phyloP scores from a whole-genome alignment of 2,113 vertebrate species.

The Lepus americanus region DNA sequence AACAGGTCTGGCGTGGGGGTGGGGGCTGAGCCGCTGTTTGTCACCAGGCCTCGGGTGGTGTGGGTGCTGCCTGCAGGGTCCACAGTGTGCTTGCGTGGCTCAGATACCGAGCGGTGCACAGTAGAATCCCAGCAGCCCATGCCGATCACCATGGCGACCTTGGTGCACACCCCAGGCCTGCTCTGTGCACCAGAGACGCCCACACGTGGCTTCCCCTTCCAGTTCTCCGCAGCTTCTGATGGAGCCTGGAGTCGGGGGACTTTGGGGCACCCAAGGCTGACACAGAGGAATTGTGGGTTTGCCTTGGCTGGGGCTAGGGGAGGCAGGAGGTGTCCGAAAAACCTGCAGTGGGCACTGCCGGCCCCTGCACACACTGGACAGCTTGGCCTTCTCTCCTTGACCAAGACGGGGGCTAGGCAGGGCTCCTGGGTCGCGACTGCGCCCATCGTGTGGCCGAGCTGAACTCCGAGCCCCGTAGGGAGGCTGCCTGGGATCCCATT shows the following conservation, averaged over 20 bases:
- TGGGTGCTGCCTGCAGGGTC: not conserved
- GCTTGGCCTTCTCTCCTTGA: not conserved
- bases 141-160: not conserved
- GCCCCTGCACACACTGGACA: not conserved
- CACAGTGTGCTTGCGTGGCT: not conserved
- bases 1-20: not conserved
- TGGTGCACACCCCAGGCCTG: not conserved
- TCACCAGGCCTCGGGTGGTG: not conserved
- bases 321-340: no score
- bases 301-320: not conserved
- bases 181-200: not conserved
- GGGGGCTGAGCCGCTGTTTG: not conserved
- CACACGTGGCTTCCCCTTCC: not conserved
- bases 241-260: no score
- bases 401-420: accelerated
- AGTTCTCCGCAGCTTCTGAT: not conserved
- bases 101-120: not conserved
- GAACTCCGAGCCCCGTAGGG: no score
- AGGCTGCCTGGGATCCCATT: not conserved
- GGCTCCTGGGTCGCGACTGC: not conserved
- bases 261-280: no score
- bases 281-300: not conserved
- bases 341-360: not conserved
- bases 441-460: no score
- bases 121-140: not conserved